Evolutionary conservation across 2,888 invertebrate genomes (phyloP).

Genomic region (Cremastinae sp.): DNA sequence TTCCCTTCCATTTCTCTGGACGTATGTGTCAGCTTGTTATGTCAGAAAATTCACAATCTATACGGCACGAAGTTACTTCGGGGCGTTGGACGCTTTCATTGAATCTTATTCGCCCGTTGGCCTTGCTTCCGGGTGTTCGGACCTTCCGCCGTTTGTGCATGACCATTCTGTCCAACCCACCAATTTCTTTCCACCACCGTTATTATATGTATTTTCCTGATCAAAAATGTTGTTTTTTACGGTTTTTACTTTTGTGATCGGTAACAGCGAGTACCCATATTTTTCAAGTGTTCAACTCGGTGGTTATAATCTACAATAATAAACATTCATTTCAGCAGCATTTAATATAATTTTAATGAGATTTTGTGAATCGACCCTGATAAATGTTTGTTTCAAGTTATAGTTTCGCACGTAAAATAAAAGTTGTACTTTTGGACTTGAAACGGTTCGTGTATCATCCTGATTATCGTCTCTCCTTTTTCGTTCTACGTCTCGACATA

Average conservation of each 20-base stretch:
- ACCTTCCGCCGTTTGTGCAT: no score
- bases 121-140: not conserved
- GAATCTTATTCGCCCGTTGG: conserved; percentile 22
- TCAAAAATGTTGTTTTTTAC: no score
- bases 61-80: conserved; percentile 12
- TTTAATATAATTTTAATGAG: no score
- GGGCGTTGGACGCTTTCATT: conserved; percentile 11
- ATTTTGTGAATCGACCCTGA: no score
- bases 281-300: no score
- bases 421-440: conserved; percentile 9
- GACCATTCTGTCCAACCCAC: not conserved
- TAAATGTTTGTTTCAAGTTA: conserved; percentile 37
- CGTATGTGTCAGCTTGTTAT: conserved; percentile 21
- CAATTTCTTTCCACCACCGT: no score
- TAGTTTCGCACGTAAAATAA: conserved; percentile 36
- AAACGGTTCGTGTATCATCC: conserved; percentile 41
- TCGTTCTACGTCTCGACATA: conserved; percentile 46
- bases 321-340: no score
- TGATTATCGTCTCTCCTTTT: conserved; percentile 27
- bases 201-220: no score
- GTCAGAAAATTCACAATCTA: conserved; percentile 35
- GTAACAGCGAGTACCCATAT: no score
- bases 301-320: no score
- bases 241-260: no score
- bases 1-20: conserved; percentile 29